Evolutionary conservation across 2,888 invertebrate species (phyloP), one percentile per base, ranked within the genome.

Genomic region (Rugalucina vietnamica): DNA sequence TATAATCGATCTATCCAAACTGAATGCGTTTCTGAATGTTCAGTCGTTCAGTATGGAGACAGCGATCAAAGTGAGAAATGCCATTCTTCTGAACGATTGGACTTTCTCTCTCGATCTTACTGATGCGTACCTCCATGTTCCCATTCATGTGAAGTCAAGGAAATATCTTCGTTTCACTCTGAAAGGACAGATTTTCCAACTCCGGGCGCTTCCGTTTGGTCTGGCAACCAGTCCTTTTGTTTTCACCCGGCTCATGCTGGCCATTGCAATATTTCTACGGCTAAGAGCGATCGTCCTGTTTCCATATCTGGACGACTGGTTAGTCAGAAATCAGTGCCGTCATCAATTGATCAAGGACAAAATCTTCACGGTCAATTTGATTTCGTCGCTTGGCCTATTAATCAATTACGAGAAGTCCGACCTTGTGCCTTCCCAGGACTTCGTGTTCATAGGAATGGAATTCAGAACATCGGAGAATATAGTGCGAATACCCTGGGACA

Each of bases 371-470:
- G 10, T 24, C 24, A 12, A 34, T 14, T 27, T 43, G 34, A 34
- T 39, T 4, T 14, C 18, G 2, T 27, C 5, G 8, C 70, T 74
- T 2, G 82, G 77, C 0, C 73, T 77, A 21, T 18, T 43, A 12
- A 34, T 65, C n/a, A 71, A 49, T n/a, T 29, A 36, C 32, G 77
- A 82, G 60, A 78, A 82, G 39, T 82, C 82, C 12, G 73, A 77
- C 1, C 8, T 76, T 8, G 34, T 39, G 27, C 65, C 77, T 27
- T 81, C 81, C n/a, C 77, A 81, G 77, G 49, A n/a, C n/a, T n/a
- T n/a, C 43, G 18, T 8, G 8, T 43, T 43, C 43, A n/a, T n/a
- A n/a, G n/a, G n/a, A n/a, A n/a, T n/a, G n/a, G n/a, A n/a, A n/a
- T n/a, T n/a, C n/a, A n/a, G n/a, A n/a, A n/a, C n/a, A n/a, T n/a